phyloP scores from a whole-genome alignment of 1,140 invertebrate genomes.

The Drosophila tsacasi region DNA sequence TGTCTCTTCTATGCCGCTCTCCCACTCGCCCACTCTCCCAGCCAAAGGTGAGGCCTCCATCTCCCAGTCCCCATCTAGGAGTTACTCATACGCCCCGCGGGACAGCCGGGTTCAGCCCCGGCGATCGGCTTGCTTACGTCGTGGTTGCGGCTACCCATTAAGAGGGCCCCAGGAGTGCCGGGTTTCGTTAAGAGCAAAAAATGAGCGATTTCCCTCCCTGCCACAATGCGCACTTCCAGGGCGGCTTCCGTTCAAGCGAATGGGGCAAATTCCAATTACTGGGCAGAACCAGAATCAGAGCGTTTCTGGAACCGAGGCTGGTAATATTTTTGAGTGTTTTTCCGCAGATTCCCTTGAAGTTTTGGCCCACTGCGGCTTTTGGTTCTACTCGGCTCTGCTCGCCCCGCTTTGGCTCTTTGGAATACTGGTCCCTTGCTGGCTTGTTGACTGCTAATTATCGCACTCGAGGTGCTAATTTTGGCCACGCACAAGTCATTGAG shows the following conservation, averaged over 20 bases:
- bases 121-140: not conserved
- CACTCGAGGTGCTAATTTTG: slow-evolving; percentile 59
- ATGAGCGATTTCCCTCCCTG: slow-evolving; percentile 16
- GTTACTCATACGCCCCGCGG: slow-evolving; percentile 15
- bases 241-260: slow-evolving; percentile 16
- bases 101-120: slow-evolving; percentile 2
- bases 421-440: slow-evolving; percentile 4
- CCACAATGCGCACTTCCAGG: slow-evolving; percentile 2
- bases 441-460: slow-evolving; percentile 57
- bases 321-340: slow-evolving; percentile 13
- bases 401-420: not conserved
- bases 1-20: slow-evolving; percentile 16
- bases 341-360: not conserved
- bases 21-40: not conserved
- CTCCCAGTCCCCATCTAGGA: too few relatives aligned
- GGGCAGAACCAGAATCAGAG: slow-evolving; percentile 8
- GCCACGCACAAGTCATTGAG: slow-evolving; percentile 23
- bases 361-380: not conserved
- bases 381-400: not conserved
- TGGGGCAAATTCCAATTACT: slow-evolving; percentile 2
- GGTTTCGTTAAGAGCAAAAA: not conserved
- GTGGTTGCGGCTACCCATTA: slow-evolving; percentile 5
- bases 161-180: not conserved
- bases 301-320: slow-evolving; percentile 6
- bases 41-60: not conserved